Base-by-base conservation (phyloP, 2,113 vertebrate species). In the Anoura caudifer region DNA sequence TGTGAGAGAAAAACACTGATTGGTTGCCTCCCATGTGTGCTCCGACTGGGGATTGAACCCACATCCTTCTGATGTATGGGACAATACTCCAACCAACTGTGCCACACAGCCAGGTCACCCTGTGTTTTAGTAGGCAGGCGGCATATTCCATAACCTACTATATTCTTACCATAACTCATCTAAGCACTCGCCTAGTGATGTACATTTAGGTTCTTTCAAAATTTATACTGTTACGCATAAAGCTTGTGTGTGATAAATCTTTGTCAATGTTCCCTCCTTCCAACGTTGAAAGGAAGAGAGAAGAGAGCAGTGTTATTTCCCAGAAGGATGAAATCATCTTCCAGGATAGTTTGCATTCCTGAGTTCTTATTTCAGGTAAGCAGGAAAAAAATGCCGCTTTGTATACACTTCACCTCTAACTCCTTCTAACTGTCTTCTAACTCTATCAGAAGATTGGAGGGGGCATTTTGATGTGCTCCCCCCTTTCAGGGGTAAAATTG, bases 281-380 rank as follows among this genome's bases (percentile, higher is more conserved):
- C 41, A 67, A 50, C 43, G 28, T 24, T 61, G 24, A 65, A 22
- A 82, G 50, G 17, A 70, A 83, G 41, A 33, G 28, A 54, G 73
- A 79, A n/a, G 26, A 65, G 36, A 61, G n/a, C n/a, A 73, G n/a
- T 38, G 72, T 85, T 24, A 20, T 3, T 67, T 92, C 56, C 72
- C 89, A 65, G 86, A 91, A 84, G 52, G 72, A 36, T 81, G 59
- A 94, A 90, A 73, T 87, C n/a, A 76, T 76, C 73, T 92, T 87
- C 50, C 31, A 72, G 43, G 38, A 63, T n/a, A 26, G 79, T 54
- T 90, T 76, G 24, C 59, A 22, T 81, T 94, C 59, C 65, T 72
- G 38, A 72, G 15, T 94, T 94, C 11, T 43, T 83, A 11, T 52
- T 87, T 90, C 41, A 65, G 63, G 4, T 82, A 70, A 95, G 63